Conservation (phyloP, 37 sponge, comb jelly and placozoan genomes). For the Halisarca cf. caerulea region DNA sequence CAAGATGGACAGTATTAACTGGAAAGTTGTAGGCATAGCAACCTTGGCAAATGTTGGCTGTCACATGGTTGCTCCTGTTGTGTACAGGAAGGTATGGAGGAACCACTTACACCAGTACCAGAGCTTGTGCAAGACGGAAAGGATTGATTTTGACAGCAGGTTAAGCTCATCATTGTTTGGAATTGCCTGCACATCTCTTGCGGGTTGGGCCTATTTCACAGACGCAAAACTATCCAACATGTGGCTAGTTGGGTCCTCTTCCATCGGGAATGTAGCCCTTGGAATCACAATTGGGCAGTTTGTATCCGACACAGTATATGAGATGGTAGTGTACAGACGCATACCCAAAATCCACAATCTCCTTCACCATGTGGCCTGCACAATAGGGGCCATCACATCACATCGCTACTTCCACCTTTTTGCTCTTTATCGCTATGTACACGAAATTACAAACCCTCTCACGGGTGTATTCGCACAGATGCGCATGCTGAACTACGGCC, state of each 20-base stretch:
- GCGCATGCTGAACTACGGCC: not conserved
- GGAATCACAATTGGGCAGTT: conserved; percentile 3
- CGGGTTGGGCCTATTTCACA: not conserved
- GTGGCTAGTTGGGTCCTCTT: not conserved
- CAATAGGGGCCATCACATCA: not conserved
- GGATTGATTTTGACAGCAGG: not conserved
- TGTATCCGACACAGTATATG: not conserved
- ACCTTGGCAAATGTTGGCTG: not conserved
- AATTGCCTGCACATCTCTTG: not conserved
- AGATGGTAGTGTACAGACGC: not conserved
- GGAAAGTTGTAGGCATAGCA: too few species aligned
- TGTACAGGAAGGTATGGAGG: too few species aligned
- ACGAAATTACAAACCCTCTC: not conserved
- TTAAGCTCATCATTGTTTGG: not conserved
- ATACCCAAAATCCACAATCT: not conserved
- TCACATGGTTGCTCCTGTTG: not conserved
- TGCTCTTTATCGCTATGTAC: not conserved
- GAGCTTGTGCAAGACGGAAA: too few species aligned
- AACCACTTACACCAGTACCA: too few species aligned
- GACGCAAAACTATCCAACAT: not conserved
- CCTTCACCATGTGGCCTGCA: not conserved
- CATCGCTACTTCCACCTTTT: not conserved
- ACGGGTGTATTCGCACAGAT: not conserved
- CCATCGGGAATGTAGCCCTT: not conserved
- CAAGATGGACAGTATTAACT: too few species aligned